Conservation (phyloP, 2,797 vertebrate genomes). For the Peromyscus nudipes region DNA sequence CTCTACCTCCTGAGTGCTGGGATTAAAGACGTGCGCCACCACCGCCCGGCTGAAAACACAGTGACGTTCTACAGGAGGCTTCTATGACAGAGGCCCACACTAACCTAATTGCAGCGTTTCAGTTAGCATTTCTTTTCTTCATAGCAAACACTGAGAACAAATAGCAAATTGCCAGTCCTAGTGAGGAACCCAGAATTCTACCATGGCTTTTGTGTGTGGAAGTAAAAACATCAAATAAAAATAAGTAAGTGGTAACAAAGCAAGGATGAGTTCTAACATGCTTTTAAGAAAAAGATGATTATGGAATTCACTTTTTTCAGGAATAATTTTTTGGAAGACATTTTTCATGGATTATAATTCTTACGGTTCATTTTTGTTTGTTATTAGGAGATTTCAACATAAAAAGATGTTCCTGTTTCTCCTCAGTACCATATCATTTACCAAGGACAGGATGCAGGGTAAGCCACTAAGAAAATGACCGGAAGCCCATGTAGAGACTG, state of each 20-base stretch:
- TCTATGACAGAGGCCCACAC: neutral
- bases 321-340: neutral
- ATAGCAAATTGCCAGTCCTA: constrained; percentile 5
- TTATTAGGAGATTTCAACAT: neutral
- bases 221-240: constrained; percentile 39
- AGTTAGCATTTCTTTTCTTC: neutral
- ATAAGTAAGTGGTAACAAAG: neutral
- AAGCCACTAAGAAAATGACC: neutral
- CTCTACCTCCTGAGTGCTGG: no score
- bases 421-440: neutral
- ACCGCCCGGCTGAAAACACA: neutral
- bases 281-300: constrained; percentile 25
- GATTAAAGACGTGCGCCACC: no score
- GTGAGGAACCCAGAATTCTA: neutral
- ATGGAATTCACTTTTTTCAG: constrained; percentile 34
- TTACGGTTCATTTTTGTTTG: neutral
- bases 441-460: neutral
- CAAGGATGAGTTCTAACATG: constrained; percentile 12
- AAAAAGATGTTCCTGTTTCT: neutral
- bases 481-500: neutral
- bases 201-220: neutral
- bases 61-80: neutral
- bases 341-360: neutral
- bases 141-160: constrained; percentile 9
- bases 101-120: constrained; percentile 20